A percentile compares a stretch with the other conserved stretches of the same genome.
These are phyloP conservation scores for Furnarius figulus DNA, from an alignment of 2,113 vertebrate species.

Conservation along the genomic window DNA sequence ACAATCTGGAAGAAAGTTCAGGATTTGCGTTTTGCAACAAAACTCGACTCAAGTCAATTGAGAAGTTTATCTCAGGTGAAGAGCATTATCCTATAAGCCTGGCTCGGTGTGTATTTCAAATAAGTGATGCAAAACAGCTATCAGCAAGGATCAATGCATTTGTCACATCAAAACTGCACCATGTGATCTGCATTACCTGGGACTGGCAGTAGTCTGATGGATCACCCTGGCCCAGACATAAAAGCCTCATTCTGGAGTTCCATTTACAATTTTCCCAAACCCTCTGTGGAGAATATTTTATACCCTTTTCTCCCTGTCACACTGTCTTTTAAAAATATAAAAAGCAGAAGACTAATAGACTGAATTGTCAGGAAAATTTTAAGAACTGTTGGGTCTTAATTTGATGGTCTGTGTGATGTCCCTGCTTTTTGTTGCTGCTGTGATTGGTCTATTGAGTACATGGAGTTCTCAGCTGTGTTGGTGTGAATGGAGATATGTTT, in stretches of 20 bases:
- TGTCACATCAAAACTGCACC: slow-evolving; percentile 41
- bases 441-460: neutral
- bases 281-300: neutral
- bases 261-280: neutral
- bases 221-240: neutral
- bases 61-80: neutral
- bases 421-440: neutral
- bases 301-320: neutral
- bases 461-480: neutral
- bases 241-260: neutral
- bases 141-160: slow-evolving; percentile 49
- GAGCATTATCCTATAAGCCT: neutral
- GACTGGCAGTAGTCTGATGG: neutral
- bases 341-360: neutral
- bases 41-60: neutral
- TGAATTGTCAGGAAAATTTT: neutral
- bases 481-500: neutral
- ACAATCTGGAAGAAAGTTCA: slow-evolving; percentile 11
- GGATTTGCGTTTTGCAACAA: slow-evolving; percentile 26
- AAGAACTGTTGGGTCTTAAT: neutral
- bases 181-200: neutral
- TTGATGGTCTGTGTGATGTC: neutral
- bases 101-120: neutral
- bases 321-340: neutral
- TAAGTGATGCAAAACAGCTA: slow-evolving; percentile 39